Evolutionary conservation across 2,797 vertebrate genomes (phyloP), one percentile per base, ranked within the genome.

Genomic region (Nyctalus aviator): DNA sequence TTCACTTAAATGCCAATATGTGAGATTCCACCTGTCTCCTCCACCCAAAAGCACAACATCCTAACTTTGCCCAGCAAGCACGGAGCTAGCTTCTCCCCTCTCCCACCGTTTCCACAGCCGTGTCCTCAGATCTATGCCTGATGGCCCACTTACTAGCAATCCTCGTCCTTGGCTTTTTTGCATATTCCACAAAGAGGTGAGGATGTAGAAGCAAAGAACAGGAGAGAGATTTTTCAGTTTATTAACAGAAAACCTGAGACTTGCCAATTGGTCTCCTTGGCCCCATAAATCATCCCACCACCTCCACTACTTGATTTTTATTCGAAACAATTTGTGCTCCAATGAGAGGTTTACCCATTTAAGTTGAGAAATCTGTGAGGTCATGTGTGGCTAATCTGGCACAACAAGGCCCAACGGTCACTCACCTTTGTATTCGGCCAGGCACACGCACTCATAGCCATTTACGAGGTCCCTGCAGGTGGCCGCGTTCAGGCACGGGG

Each of bases 401-500:
- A 2, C 15, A 8, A 18, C 32, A 64, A 23, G 66, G 32, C 32
- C 12, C 32, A 64, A 21, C 0, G 2, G 7, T 53, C 44, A 18
- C 96, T 93, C 97, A 99, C 99, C 99, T 98, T 99, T 99, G 86
- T 99, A 99, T 78, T 99, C 99, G 13, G 98, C 97, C n/a, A 99
- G 98, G 97, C 99, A 99, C 93, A 98, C 97, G 73, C 99, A 99
- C 97, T 99, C 98, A 0, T 99, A 99, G 88, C 98, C 98, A 37
- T 99, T 99, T 95, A 99, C 98, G 0, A 99, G 99, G 96, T 99
- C 99, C 96, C 98, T 98, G 96, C 99, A 99, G 97, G 99, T 99
- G 97, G 99, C 99, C 1, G 99, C 99, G 0, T 99, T 99, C 98
- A 99, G 99, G 98, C 99, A 99, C 21, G 99, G 99, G 0, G 98